These are phyloP conservation scores for Amaurobius ferox DNA, from an alignment of 2,888 invertebrate genomes.

Conservation along the genomic window DNA sequence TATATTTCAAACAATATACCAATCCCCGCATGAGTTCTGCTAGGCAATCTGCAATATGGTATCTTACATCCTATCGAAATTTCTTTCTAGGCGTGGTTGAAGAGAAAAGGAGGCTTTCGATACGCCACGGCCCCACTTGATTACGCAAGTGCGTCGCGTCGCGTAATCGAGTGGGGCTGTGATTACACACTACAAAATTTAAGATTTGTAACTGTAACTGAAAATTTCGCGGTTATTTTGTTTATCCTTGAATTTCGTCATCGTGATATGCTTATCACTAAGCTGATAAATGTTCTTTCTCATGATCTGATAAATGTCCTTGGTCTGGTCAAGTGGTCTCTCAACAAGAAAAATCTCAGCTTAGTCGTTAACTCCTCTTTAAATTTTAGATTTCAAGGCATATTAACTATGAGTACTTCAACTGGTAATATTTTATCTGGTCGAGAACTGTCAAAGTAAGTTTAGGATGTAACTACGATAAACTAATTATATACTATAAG, in stretches of 20 bases:
- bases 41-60: no score
- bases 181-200: no score
- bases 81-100: no score
- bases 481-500: background rate
- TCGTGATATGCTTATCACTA: background rate
- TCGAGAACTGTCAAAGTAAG: conserved; percentile 48
- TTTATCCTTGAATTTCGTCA: background rate
- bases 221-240: background rate
- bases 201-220: background rate
- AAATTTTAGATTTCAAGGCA: background rate
- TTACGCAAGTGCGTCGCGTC: no score
- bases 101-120: no score
- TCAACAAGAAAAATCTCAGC: background rate
- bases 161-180: no score
- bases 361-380: background rate
- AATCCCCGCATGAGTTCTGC: no score
- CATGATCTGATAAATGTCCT: background rate
- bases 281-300: background rate
- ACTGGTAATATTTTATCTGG: conserved; percentile 43
- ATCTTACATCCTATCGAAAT: no score
- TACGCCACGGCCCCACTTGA: no score
- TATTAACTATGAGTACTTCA: conserved; percentile 6
- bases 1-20: no score
- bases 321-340: background rate
- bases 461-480: background rate